A percentile compares a stretch with the other conserved stretches of the same genome.
phyloP scores from a whole-genome alignment of 2,797 vertebrate species.

The Tenualosa ilisha region DNA sequence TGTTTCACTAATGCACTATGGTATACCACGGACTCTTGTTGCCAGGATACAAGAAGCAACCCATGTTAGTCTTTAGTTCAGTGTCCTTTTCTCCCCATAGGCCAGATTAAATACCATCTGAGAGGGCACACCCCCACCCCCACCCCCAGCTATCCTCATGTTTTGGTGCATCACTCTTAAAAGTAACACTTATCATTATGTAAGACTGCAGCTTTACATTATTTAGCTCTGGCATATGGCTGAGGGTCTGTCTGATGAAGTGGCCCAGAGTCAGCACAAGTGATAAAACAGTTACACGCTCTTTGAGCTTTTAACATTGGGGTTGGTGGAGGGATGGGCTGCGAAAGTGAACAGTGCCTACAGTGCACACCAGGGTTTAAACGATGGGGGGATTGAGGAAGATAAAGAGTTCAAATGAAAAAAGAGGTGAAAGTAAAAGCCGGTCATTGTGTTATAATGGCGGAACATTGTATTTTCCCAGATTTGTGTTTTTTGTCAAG shows the following conservation, averaged over 20 bases:
- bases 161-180: background rate
- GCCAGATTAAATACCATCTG: background rate
- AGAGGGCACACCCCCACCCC: background rate
- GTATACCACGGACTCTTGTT: background rate
- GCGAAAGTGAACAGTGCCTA: slow-evolving; percentile 29
- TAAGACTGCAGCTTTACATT: background rate
- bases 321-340: background rate
- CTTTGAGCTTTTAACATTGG: slow-evolving; percentile 19
- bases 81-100: background rate
- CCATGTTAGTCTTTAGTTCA: background rate
- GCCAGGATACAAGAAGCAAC: slow-evolving; percentile 17
- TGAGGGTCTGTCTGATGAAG: slow-evolving; percentile 16
- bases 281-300: slow-evolving; percentile 34
- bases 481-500: background rate
- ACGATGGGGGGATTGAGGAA: slow-evolving; percentile 10
- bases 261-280: slow-evolving; percentile 7
- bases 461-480: slow-evolving; percentile 5
- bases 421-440: background rate
- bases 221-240: slow-evolving; percentile 6
- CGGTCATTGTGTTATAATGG: background rate
- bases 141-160: background rate
- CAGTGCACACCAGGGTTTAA: slow-evolving; percentile 33
- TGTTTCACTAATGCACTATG: no score
- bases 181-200: slow-evolving; percentile 17
- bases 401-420: slow-evolving; percentile 14